Evolutionary conservation across 2,113 vertebrate species (phyloP).

Genomic region (Passer montanus): DNA sequence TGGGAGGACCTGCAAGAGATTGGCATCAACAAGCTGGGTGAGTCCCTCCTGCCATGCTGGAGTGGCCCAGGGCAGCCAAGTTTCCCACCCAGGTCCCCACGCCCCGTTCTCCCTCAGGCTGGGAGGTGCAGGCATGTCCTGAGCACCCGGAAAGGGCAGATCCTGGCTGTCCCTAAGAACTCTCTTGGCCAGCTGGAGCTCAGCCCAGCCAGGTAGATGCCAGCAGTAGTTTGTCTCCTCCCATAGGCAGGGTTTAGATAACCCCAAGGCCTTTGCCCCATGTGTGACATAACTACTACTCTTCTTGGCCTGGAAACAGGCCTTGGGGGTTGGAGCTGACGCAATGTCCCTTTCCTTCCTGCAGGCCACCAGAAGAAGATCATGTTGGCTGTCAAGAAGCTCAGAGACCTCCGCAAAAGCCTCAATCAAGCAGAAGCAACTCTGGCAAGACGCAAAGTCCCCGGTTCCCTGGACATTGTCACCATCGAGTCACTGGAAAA

Average conservation of each 20-base stretch:
- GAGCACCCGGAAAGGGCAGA: background rate
- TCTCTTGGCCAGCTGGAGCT: background rate
- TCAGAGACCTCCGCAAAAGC: constrained; percentile 87
- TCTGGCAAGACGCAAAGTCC: constrained; percentile 77
- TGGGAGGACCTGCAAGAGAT: constrained; percentile 98
- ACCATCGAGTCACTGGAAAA: constrained; percentile 85
- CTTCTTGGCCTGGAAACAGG: background rate
- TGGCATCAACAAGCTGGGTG: constrained; percentile 94
- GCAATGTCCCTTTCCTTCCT: background rate
- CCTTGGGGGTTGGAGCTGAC: background rate
- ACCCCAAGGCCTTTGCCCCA: background rate
- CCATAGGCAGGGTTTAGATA: background rate
- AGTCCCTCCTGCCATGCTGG: background rate
- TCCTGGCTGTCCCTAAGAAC: background rate
- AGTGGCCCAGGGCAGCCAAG: background rate
- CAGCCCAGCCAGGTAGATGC: background rate
- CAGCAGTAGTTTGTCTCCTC: background rate
- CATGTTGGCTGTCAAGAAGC: constrained; percentile 91
- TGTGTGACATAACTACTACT: background rate
- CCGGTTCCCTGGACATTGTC: constrained; percentile 79
- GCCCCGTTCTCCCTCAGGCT: rapidly evolving
- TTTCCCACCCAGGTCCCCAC: background rate
- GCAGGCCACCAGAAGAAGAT: constrained; percentile 98
- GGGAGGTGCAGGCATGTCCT: background rate
- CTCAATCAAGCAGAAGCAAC: constrained; percentile 79